Percentiles rank a stretch among this genome's conserved stretches.
phyloP scores from a whole-genome alignment of 2,797 vertebrate species.

The Acanthurus tractus region DNA sequence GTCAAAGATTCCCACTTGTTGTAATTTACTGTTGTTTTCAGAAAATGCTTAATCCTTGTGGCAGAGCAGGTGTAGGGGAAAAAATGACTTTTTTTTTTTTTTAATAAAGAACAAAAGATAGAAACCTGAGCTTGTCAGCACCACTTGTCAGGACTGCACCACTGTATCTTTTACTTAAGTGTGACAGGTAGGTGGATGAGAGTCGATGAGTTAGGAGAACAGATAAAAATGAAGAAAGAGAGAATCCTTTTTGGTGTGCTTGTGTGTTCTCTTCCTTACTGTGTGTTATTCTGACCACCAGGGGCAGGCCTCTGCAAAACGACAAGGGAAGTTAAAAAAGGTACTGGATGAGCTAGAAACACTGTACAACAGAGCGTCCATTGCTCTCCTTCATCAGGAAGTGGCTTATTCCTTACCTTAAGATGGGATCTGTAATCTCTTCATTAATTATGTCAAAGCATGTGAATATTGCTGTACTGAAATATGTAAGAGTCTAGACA shows the following conservation, averaged over 20 bases:
- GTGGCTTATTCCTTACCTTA: slow-evolving; percentile 57
- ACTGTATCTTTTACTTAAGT: slow-evolving; percentile 11
- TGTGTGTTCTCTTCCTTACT: slow-evolving; percentile 95
- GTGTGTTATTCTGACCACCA: slow-evolving; percentile 99
- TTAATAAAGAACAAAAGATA: slow-evolving; percentile 11
- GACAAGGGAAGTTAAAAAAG: slow-evolving; percentile 99
- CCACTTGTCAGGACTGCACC: background rate
- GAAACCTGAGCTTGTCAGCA: slow-evolving; percentile 2
- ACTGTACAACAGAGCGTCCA: slow-evolving; percentile 74
- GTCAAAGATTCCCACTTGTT: background rate
- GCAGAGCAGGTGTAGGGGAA: slow-evolving; percentile 3
- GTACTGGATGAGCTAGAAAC: slow-evolving; percentile 95
- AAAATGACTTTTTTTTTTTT: slow-evolving; percentile 2
- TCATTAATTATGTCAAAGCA: slow-evolving; percentile 58
- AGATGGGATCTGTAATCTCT: slow-evolving; percentile 51
- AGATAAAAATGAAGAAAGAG: slow-evolving; percentile 50
- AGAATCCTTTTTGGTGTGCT: slow-evolving; percentile 89
- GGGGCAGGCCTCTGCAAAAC: slow-evolving; percentile 99
- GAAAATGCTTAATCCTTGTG: slow-evolving; percentile 6
- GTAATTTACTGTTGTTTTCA: background rate
- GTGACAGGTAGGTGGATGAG: slow-evolving; percentile 46
- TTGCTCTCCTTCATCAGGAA: slow-evolving; percentile 73
- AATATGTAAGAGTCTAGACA: slow-evolving; percentile 20
- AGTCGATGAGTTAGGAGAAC: slow-evolving; percentile 41
- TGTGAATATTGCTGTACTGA: slow-evolving; percentile 59